A percentile compares a stretch with the other conserved stretches of the same genome.
These are phyloP conservation scores for Thymelicus acteon DNA, from an alignment of 2,888 invertebrate species.

Conservation along the genomic window DNA sequence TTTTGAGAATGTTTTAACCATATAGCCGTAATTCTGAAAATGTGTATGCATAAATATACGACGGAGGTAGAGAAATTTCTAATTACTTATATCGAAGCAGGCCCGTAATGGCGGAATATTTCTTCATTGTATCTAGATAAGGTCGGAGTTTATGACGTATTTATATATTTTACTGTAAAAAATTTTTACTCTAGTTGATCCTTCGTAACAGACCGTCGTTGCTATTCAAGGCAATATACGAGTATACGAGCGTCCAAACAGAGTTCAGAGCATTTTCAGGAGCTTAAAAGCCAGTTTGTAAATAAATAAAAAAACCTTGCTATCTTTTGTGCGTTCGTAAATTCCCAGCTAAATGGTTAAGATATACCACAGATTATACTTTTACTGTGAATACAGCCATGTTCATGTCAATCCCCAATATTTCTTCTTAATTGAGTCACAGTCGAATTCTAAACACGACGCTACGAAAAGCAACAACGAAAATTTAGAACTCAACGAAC, in stretches of 20 bases:
- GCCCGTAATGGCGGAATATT: no score
- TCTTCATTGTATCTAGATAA: not conserved
- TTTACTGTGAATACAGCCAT: slow-evolving; percentile 31
- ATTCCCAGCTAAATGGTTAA: slow-evolving; percentile 14
- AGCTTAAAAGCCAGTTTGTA: slow-evolving; percentile 8
- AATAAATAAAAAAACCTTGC: slow-evolving; percentile 14
- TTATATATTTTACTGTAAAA: not conserved
- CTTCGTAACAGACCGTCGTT: not conserved
- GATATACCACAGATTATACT: slow-evolving; percentile 47
- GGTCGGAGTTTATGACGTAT: not conserved
- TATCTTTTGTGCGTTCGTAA: slow-evolving; percentile 27
- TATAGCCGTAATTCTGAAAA: no score
- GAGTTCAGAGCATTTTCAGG: not conserved
- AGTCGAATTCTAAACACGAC: slow-evolving; percentile 55
- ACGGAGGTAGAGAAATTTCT: no score
- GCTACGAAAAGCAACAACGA: slow-evolving; percentile 54
- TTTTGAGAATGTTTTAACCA: no score
- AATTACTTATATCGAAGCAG: no score
- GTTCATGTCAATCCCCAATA: slow-evolving; percentile 65
- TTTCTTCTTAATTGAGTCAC: slow-evolving; percentile 66
- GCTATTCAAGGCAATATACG: not conserved
- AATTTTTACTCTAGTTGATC: not conserved
- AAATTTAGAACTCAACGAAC: slow-evolving; percentile 67
- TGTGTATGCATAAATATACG: no score
- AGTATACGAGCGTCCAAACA: not conserved